Base-by-base conservation (phyloP, 2,797 vertebrate species). In the Lerista edwardsae region DNA sequence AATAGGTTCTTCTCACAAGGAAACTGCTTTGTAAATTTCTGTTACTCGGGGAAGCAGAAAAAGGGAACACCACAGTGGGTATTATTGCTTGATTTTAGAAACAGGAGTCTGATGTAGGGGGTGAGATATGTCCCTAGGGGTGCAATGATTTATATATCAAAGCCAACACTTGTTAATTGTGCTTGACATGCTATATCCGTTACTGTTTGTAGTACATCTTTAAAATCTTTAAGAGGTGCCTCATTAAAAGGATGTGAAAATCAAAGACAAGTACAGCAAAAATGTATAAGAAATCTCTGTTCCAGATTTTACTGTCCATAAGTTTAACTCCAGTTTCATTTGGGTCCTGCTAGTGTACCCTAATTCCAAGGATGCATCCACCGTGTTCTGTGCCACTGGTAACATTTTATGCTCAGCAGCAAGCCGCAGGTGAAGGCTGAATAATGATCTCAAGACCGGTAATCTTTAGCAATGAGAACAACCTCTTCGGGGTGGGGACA, bases 161-260 rank as follows among this genome's bases (percentile, higher is more conserved):
- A 55, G 14, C 34, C 51, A 67, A 10, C 17, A 67, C 62, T 65
- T 55, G 51, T 55, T 9, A 67, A 65, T 17, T 36, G 41, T 34
- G 44, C 36, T 34, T 31, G 12, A 14, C 34, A 34, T 51, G 6
- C 19, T 36, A 31, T 69, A 69, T 36, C 11, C 34, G 31, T 36
- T 68, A 19, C 67, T 34, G 17, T 65, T 51, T 57, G 14, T 55
- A 55, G 10, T 4, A 55, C 15, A 55, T 7, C 47, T 17, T 55
- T 67, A 0, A 27, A 85, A 71, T 71, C 68, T 90, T 87, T 88
- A 85, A 68, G 72, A 79, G 4, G 2, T 83, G 55, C 80, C 84
- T 68, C 75, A 23, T n/a, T 39, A 68, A 88, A 91, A 2, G 2
- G 68, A 9, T 31, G 17, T 25, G 41, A 86, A 89, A 90, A 44